phyloP scores from a whole-genome alignment of 2,113 vertebrate genomes.

The Hippolais icterina region DNA sequence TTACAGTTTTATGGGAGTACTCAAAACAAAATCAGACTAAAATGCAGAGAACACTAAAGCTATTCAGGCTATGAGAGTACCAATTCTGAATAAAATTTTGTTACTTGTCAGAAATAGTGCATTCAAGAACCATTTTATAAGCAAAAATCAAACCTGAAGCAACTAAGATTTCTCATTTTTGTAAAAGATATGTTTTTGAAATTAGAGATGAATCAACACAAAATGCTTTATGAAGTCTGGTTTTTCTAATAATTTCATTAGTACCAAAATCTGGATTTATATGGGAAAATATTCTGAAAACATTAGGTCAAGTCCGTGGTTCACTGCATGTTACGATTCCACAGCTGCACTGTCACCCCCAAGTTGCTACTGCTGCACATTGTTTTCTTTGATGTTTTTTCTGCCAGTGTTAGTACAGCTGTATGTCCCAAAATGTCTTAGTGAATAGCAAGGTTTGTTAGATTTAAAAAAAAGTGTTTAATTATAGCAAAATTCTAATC shows the following conservation, averaged over 20 bases:
- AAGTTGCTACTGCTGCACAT: background rate
- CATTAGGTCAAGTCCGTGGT: background rate
- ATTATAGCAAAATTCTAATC: background rate
- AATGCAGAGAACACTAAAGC: background rate
- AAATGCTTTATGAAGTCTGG: background rate
- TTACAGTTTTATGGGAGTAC: background rate
- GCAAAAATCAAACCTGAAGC: background rate
- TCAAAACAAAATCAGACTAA: background rate
- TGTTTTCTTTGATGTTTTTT: background rate
- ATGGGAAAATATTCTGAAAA: background rate
- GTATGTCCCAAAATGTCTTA: background rate
- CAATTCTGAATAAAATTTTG: background rate
- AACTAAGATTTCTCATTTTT: background rate
- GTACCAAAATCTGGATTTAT: background rate
- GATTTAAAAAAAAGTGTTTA: background rate
- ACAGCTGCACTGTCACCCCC: background rate
- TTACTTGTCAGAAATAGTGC: background rate
- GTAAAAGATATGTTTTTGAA: background rate
- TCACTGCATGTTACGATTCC: background rate
- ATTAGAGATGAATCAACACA: background rate
- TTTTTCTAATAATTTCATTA: background rate
- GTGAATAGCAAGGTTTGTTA: background rate
- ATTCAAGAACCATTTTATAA: background rate
- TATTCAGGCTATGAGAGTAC: background rate
- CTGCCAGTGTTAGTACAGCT: background rate